phyloP scores from a whole-genome alignment of 1,140 invertebrate species.

The Coenobita brevimanus region DNA sequence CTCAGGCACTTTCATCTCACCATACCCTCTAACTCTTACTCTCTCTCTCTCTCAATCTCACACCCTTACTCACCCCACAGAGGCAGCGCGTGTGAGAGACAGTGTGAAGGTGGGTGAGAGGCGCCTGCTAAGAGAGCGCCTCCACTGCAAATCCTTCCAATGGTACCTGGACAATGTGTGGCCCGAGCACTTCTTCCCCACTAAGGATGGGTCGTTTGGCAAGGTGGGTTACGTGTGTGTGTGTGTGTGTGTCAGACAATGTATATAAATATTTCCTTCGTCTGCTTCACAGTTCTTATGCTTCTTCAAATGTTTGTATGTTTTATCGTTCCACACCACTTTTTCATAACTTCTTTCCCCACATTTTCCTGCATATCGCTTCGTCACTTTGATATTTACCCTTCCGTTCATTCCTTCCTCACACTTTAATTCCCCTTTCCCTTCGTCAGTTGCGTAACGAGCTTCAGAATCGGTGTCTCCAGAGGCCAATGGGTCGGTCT shows the following conservation, averaged over 20 bases:
- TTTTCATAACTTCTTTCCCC: background rate
- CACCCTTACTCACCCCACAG: conserved; percentile 71
- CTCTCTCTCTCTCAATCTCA: background rate
- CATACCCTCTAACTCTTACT: background rate
- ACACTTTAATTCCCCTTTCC: too few species aligned
- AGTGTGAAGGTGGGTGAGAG: conserved; percentile 83
- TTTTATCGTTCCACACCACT: too few species aligned
- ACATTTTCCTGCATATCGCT: too few species aligned
- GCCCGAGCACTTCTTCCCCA: conserved; percentile 91
- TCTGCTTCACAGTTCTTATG: too few species aligned
- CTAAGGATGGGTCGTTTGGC: conserved; percentile 86
- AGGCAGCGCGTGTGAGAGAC: conserved; percentile 78
- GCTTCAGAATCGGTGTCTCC: conserved; percentile 77
- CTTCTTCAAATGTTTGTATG: too few species aligned
- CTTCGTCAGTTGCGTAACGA: conserved; percentile 75
- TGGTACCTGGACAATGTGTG: conserved; percentile 96
- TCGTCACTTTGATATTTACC: background rate
- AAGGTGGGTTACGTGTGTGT: too few species aligned
- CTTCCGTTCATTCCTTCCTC: background rate
- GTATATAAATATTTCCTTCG: background rate
- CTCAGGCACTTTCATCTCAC: too few species aligned
- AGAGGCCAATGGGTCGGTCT: conserved; percentile 77
- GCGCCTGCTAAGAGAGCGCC: conserved; percentile 81
- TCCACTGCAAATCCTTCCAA: conserved; percentile 91
- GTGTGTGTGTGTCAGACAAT: background rate